Conservation (phyloP, 2,888 invertebrate species). For the Latrodectus elegans region DNA sequence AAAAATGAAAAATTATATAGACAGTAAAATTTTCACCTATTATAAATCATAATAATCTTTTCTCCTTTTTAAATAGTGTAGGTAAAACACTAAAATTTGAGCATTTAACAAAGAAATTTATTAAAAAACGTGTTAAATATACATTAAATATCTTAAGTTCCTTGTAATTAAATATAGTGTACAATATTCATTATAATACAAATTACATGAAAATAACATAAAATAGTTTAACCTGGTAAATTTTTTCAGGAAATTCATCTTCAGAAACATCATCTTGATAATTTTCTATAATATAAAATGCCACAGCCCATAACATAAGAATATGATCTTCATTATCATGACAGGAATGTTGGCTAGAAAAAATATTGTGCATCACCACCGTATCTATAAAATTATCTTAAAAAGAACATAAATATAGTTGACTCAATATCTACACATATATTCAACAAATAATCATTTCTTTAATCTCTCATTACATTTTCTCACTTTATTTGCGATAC, state of each 20-base stretch:
- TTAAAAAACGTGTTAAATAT: not conserved
- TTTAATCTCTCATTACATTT: too few species aligned
- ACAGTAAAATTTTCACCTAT: too few species aligned
- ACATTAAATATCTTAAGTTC: not conserved
- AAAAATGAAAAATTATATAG: too few species aligned
- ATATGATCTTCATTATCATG: constrained; percentile 80
- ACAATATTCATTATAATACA: not conserved
- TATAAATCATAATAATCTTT: not conserved
- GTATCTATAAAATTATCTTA: too few species aligned
- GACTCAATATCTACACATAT: too few species aligned
- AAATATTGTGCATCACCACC: not conserved
- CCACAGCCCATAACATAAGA: constrained; percentile 83
- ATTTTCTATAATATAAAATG: constrained; percentile 84
- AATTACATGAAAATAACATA: not conserved
- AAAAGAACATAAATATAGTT: too few species aligned
- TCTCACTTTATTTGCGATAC: too few species aligned
- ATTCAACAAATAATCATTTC: too few species aligned
- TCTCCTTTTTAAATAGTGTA: not conserved
- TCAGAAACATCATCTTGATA: constrained; percentile 80
- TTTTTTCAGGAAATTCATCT: constrained; percentile 76
- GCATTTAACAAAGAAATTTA: not conserved
- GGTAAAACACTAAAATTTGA: not conserved
- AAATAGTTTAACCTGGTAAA: constrained; percentile 74
- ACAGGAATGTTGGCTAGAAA: constrained; percentile 8
- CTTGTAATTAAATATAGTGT: not conserved